These are phyloP conservation scores for Patiria miniata DNA, from an alignment of 35 echinoderm and acorn worm species.

Conservation along the genomic window DNA sequence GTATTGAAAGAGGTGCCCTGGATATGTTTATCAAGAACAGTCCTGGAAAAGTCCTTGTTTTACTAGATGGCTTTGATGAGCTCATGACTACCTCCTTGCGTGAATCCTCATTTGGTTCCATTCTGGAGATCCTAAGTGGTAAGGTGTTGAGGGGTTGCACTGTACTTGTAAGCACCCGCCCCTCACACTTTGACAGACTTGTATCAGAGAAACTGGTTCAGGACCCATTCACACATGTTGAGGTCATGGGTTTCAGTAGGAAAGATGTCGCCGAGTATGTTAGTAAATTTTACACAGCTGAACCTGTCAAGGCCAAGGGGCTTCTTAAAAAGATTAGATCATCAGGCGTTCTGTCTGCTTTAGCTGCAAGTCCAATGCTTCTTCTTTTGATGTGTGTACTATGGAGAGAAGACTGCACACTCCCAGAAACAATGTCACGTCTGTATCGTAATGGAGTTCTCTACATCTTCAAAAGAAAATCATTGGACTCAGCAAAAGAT, in stretches of 20 bases:
- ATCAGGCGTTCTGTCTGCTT: not conserved
- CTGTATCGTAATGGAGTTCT: not conserved
- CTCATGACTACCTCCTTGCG: not conserved
- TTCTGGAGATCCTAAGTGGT: not conserved
- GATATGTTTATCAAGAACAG: not conserved
- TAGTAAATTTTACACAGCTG: not conserved
- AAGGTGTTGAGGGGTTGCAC: not conserved
- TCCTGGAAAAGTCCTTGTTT: not conserved
- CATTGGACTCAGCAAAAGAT: no score
- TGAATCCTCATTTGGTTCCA: not conserved
- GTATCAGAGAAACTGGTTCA: not conserved
- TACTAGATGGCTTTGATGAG: conserved; percentile 24
- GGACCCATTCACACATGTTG: no score
- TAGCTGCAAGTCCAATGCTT: not conserved
- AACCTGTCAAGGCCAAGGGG: not conserved
- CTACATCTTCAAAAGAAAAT: not conserved
- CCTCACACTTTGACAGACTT: not conserved
- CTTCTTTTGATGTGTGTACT: not conserved
- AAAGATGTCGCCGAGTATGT: no score
- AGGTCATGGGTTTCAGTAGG: no score
- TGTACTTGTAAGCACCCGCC: conserved; percentile 2
- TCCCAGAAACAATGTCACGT: conserved; percentile 6
- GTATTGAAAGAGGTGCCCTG: not conserved
- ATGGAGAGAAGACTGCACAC: not conserved
- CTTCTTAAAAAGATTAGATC: not conserved